phyloP scores from a whole-genome alignment of 2,888 invertebrate species.

The Slavum lentiscoides region DNA sequence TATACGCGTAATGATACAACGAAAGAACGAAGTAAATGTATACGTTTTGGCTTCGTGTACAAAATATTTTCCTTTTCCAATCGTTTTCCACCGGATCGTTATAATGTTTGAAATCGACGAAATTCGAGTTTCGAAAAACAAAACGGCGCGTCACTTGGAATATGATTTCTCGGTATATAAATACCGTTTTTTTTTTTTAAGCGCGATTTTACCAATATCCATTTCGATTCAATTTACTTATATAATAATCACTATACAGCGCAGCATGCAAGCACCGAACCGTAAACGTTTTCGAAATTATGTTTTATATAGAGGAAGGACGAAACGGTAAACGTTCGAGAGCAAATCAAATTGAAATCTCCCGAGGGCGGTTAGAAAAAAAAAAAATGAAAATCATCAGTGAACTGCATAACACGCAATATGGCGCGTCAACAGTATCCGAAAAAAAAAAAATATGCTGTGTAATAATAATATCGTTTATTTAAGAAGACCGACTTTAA shows the following conservation, averaged over 20 bases:
- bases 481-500: too few relatives aligned
- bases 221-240: neutral
- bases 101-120: neutral
- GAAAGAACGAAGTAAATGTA: neutral
- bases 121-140: neutral
- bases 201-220: neutral
- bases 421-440: neutral
- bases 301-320: neutral
- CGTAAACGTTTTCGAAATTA: conserved; percentile 14
- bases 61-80: neutral
- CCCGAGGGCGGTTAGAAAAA: neutral
- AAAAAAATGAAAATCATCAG: neutral
- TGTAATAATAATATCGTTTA: neutral
- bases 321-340: neutral
- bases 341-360: conserved; percentile 15
- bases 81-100: neutral
- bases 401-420: neutral
- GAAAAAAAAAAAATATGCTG: neutral
- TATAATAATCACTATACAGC: too few relatives aligned
- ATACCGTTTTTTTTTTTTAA: neutral
- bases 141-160: neutral
- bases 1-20: too few relatives aligned
- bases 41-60: neutral
- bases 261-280: neutral
- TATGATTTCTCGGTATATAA: too few relatives aligned